These are phyloP conservation scores for Cotesia glomerata DNA, from an alignment of 1,140 invertebrate species.

Conservation along the genomic window DNA sequence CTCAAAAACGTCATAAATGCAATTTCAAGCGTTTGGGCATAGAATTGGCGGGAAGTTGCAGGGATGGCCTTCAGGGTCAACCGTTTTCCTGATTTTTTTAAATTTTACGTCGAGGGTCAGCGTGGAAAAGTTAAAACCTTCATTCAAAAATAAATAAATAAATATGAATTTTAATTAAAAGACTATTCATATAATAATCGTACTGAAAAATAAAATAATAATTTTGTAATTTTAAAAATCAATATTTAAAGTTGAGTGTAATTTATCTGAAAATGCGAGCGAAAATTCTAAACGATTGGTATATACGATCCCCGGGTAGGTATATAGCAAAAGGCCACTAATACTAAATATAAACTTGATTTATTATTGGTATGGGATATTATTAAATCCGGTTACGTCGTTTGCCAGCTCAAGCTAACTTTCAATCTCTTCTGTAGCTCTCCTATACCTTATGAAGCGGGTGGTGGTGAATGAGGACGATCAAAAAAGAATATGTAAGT, in stretches of 20 bases:
- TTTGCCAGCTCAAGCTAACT: conserved; percentile 51
- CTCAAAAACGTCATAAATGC: too few species aligned
- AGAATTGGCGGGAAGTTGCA: too few species aligned
- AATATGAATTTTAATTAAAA: neutral
- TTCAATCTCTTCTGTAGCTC: conserved; percentile 44
- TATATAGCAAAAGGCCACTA: conserved; percentile 34
- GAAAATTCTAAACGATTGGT: conserved; percentile 32
- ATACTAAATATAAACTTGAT: conserved; percentile 58
- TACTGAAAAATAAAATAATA: too few species aligned
- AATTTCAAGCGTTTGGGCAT: too few species aligned
- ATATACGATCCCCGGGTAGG: conserved; percentile 29
- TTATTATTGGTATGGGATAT: conserved; percentile 58
- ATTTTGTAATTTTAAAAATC: neutral
- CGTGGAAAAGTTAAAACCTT: too few species aligned
- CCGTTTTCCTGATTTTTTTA: too few species aligned
- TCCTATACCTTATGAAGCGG: conserved; percentile 11
- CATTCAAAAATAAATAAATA: too few species aligned
- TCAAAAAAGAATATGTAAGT: conserved; percentile 25
- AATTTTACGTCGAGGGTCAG: too few species aligned
- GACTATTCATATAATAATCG: neutral
- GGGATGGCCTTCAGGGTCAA: too few species aligned
- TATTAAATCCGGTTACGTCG: conserved; percentile 58
- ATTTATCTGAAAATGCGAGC: conserved; percentile 1
- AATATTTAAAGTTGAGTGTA: conserved; percentile 4
- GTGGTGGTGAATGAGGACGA: conserved; percentile 19